Percentiles rank a stretch among this genome's conserved stretches.
These are phyloP conservation scores for Drosophila ficusphila DNA, from an alignment of 1,140 invertebrate genomes.

Conservation along the genomic window DNA sequence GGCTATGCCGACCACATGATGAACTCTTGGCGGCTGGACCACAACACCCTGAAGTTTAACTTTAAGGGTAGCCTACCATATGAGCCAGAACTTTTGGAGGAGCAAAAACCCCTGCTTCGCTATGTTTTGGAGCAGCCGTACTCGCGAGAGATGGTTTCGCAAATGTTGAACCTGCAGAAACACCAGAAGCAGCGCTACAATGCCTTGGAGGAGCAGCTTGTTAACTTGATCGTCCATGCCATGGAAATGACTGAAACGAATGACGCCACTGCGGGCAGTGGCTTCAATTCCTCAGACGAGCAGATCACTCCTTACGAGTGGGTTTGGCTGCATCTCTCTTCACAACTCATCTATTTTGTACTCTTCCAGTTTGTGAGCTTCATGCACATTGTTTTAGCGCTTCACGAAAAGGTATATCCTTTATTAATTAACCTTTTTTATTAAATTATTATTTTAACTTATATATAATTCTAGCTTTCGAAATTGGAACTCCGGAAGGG, in stretches of 20 bases:
- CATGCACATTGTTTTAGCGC: conserved; percentile 94
- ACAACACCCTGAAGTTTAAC: conserved; percentile 92
- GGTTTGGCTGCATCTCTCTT: conserved; percentile 96
- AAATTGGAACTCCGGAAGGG: conserved; percentile 93
- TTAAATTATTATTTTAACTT: conserved; percentile 22
- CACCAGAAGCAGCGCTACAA: conserved; percentile 94
- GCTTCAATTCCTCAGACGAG: conserved; percentile 76
- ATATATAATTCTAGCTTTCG: conserved; percentile 86
- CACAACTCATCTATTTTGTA: conserved; percentile 98
- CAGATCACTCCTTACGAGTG: conserved; percentile 85
- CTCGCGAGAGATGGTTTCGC: conserved; percentile 97
- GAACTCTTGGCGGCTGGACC: conserved; percentile 96
- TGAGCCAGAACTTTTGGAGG: conserved; percentile 93
- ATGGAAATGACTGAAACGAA: conserved; percentile 95
- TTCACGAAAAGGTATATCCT: conserved; percentile 91
- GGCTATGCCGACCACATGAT: conserved; percentile 94
- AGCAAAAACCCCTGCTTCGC: conserved; percentile 93
- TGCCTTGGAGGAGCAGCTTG: conserved; percentile 96
- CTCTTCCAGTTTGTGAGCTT: conserved; percentile 97
- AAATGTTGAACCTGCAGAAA: conserved; percentile 94
- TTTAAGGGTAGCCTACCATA: conserved; percentile 97
- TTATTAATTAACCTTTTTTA: too few species aligned
- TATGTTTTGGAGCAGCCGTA: conserved; percentile 98
- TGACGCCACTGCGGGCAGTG: conserved; percentile 68
- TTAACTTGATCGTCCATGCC: conserved; percentile 95